A percentile compares a stretch with the other conserved stretches of the same genome.
Conservation (phyloP, 2,888 invertebrate genomes). For the Achlya flavicornis region DNA sequence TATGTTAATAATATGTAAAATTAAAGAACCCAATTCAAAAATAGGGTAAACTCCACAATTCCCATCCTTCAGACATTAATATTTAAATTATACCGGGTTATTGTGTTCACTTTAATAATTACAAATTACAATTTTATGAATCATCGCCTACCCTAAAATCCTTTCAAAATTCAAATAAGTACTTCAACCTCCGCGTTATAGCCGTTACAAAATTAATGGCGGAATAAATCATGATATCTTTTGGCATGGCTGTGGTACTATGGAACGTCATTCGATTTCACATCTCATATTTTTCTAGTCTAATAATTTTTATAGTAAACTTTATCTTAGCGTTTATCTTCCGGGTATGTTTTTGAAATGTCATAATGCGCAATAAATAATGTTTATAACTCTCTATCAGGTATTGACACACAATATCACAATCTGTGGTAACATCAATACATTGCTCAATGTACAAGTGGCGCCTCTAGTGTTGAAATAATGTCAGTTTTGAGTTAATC, state of each 20-base stretch:
- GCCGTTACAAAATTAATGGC: conserved; percentile 47
- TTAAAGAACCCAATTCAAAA: too few species aligned
- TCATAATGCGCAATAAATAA: too few species aligned
- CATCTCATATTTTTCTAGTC: conserved; percentile 6
- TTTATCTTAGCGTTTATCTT: too few species aligned
- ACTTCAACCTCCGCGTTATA: conserved; percentile 41
- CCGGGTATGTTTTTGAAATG: too few species aligned
- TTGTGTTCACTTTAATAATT: conserved; percentile 9
- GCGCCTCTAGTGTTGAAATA: too few species aligned
- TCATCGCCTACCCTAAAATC: conserved; percentile 30
- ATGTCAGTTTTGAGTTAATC: too few species aligned
- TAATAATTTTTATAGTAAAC: not conserved
- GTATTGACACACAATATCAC: too few species aligned
- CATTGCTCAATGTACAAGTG: too few species aligned
- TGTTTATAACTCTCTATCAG: too few species aligned
- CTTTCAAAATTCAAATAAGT: conserved; percentile 36
- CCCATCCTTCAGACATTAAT: not conserved
- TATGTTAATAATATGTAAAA: too few species aligned
- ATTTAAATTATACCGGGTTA: conserved; percentile 9
- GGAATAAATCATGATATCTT: conserved; percentile 44
- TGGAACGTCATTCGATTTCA: not conserved
- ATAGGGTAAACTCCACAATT: not conserved
- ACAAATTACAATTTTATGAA: conserved; percentile 26
- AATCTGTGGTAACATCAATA: too few species aligned
- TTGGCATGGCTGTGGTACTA: conserved; percentile 8